Conservation (phyloP, 2,888 invertebrate species). For the Cotesia congregata region DNA sequence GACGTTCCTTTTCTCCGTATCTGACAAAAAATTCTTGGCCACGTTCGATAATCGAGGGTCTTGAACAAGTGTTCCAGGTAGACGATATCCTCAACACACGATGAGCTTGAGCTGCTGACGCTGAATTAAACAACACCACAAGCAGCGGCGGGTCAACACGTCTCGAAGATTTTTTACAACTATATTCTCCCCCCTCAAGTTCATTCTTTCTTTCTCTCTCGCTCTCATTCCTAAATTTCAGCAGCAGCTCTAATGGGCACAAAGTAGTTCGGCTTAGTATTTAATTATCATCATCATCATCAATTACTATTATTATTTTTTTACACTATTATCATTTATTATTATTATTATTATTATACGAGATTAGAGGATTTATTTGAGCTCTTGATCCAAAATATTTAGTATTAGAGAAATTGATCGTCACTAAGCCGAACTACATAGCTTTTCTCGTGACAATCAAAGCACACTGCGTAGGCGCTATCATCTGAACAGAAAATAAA, state of each 20-base stretch:
- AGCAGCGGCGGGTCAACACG: constrained; percentile 53
- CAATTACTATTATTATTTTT: constrained; percentile 23
- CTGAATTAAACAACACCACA: constrained; percentile 53
- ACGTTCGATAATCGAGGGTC: constrained; percentile 83
- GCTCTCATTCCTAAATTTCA: constrained; percentile 40
- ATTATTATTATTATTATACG: too few species aligned
- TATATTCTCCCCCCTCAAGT: constrained; percentile 44
- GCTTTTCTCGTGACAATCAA: constrained; percentile 69
- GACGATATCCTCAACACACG: constrained; percentile 66
- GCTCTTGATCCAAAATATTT: not conserved
- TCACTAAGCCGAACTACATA: constrained; percentile 69
- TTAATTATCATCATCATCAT: constrained; percentile 30
- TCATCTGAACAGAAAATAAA: constrained; percentile 68
- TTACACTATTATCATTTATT: constrained; percentile 23
- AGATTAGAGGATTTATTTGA: constrained; percentile 2
- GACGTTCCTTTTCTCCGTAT: constrained; percentile 82
- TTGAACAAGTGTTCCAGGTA: constrained; percentile 67
- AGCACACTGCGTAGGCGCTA: constrained; percentile 68
- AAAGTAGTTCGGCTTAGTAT: constrained; percentile 66
- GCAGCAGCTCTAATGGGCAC: constrained; percentile 60
- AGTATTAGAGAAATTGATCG: constrained; percentile 64
- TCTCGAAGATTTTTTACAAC: constrained; percentile 24
- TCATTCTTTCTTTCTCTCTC: constrained; percentile 38
- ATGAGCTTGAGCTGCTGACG: constrained; percentile 68
- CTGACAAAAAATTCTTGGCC: constrained; percentile 84